These are phyloP conservation scores for Lipotes vexillifer DNA, from an alignment of 2,113 vertebrate species.

Conservation along the genomic window DNA sequence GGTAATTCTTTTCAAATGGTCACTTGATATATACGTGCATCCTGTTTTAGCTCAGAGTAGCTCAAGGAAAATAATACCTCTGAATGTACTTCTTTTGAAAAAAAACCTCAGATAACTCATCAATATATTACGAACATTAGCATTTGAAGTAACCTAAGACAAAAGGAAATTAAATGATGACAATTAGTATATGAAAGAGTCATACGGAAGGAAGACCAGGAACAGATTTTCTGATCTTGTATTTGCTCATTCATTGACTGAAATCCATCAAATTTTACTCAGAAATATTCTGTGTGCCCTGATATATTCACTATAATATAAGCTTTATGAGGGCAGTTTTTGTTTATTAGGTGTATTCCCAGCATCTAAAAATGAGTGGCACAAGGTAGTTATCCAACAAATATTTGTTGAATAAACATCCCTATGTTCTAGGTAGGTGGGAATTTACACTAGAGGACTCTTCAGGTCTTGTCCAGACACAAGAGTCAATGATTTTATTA, in stretches of 20 bases:
- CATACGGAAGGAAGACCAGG: neutral
- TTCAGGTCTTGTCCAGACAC: neutral
- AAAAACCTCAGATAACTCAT: neutral
- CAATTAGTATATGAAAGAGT: neutral
- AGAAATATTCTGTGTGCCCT: neutral
- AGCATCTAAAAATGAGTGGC: neutral
- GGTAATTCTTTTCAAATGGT: neutral
- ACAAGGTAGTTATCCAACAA: neutral
- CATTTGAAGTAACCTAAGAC: neutral
- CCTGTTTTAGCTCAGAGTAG: neutral
- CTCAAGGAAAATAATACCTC: neutral
- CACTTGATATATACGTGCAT: neutral
- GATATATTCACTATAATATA: neutral
- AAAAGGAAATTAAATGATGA: neutral
- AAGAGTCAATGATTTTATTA: neutral
- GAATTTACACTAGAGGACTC: neutral
- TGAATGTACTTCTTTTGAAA: neutral
- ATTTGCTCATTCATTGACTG: neutral
- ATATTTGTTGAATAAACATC: neutral
- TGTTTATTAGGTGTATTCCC: neutral
- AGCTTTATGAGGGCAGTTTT: neutral
- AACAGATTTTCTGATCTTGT: neutral
- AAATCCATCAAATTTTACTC: neutral
- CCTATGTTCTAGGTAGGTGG: neutral
- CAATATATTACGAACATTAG: neutral